These are phyloP conservation scores for Abrostola tripartita DNA, from an alignment of 2,888 invertebrate species.

Conservation along the genomic window DNA sequence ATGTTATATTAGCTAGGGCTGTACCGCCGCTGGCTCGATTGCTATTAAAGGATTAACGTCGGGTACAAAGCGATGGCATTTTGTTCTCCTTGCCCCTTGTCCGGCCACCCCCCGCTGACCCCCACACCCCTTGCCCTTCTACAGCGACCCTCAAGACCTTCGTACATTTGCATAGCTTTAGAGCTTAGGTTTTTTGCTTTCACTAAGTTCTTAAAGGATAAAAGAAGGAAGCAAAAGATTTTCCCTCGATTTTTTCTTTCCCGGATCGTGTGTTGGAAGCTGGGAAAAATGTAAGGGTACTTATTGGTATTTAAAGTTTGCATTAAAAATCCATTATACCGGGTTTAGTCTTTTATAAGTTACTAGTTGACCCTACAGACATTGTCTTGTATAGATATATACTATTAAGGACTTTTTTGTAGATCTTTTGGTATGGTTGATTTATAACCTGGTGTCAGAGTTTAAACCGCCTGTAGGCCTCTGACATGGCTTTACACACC, in stretches of 20 bases:
- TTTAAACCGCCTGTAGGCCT: no score
- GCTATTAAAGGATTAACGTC: conserved; percentile 86
- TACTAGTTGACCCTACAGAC: no score
- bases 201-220: conserved; percentile 82
- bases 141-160: conserved; percentile 82
- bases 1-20: conserved; percentile 55
- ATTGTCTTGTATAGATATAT: no score
- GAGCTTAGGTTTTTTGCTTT: conserved; percentile 82
- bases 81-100: conserved; percentile 83
- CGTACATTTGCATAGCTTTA: conserved; percentile 87
- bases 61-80: conserved; percentile 84
- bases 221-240: conserved; percentile 68
- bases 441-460: no score
- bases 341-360: not conserved
- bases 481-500: no score
- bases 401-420: no score
- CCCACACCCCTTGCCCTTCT: conserved; percentile 53
- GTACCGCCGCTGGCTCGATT: conserved; percentile 69
- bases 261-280: conserved; percentile 29
- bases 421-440: no score
- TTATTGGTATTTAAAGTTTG: not conserved
- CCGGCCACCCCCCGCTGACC: conserved; percentile 63
- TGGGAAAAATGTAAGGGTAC: conserved; percentile 9
- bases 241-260: conserved; percentile 57
- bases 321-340: not conserved